phyloP scores from a whole-genome alignment of 2,888 invertebrate species.

The Orthonychiurus folsomi region DNA sequence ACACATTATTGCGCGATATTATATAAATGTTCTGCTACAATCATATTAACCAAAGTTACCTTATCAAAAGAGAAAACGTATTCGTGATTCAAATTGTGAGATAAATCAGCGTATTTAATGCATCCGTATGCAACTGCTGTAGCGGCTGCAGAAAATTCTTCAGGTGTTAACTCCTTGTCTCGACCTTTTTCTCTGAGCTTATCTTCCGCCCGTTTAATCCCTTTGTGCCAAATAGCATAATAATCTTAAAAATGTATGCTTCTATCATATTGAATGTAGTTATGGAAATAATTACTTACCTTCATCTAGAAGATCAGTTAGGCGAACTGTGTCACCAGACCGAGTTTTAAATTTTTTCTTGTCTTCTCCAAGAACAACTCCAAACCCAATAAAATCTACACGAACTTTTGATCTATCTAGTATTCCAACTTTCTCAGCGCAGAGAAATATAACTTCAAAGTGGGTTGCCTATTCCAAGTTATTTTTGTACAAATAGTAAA shows the following conservation, averaged over 20 bases:
- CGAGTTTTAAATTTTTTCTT: conserved; percentile 98
- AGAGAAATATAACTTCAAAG: conserved; percentile 66
- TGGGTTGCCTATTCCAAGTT: conserved; percentile 53
- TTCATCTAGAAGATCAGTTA: conserved; percentile 82
- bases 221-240: conserved; percentile 39
- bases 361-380: conserved; percentile 95
- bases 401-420: conserved; percentile 56
- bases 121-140: conserved; percentile 95
- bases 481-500: background rate
- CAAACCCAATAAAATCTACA: conserved; percentile 88
- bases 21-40: background rate
- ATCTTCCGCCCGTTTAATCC: conserved; percentile 66
- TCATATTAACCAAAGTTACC: conserved; percentile 42
- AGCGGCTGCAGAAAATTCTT: conserved; percentile 73
- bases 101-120: conserved; percentile 95
- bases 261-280: background rate
- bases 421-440: conserved; percentile 69
- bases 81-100: conserved; percentile 84
- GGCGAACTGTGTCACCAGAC: conserved; percentile 86
- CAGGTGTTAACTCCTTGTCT: conserved; percentile 67
- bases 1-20: background rate
- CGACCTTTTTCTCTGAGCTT: conserved; percentile 80
- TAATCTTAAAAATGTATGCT: background rate
- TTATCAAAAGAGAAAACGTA: conserved; percentile 98
- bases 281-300: conserved; percentile 47